A percentile compares a stretch with the other conserved stretches of the same genome.
phyloP scores from a whole-genome alignment of 2,888 invertebrate genomes.

The Melanostoma mellinum region DNA sequence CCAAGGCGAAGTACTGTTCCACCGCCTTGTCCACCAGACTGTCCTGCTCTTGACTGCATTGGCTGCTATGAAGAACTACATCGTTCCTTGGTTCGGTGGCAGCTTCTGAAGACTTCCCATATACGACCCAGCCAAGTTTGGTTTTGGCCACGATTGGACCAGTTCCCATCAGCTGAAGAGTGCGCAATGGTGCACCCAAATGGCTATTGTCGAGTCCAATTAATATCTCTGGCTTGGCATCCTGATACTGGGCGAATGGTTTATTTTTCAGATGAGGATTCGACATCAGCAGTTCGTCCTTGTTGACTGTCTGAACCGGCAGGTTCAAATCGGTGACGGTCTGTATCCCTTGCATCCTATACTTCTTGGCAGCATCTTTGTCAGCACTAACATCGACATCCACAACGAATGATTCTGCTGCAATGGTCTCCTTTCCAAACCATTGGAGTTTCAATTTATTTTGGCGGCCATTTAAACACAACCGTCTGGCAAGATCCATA shows the following conservation, averaged over 20 bases:
- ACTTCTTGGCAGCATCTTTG: constrained; percentile 14
- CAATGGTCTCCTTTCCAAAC: constrained; percentile 46
- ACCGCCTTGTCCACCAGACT: constrained; percentile 35
- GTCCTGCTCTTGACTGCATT: constrained; percentile 24
- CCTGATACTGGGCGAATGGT: constrained; percentile 12
- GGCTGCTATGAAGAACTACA: constrained; percentile 20
- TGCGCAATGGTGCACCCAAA: constrained; percentile 26
- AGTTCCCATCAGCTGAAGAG: neutral
- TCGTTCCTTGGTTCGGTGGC: constrained; percentile 3
- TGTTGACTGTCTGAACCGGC: constrained; percentile 45
- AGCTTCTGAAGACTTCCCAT: constrained; percentile 4
- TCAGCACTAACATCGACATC: constrained; percentile 34
- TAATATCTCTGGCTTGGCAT: constrained; percentile 21
- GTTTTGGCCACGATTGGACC: constrained; percentile 9
- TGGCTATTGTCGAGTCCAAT: constrained; percentile 26
- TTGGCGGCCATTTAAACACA: neutral
- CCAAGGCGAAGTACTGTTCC: constrained; percentile 50
- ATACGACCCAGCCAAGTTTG: constrained; percentile 18
- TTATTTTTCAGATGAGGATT: constrained; percentile 2
- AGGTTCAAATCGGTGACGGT: constrained; percentile 53
- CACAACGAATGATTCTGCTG: constrained; percentile 31
- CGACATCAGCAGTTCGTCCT: constrained; percentile 34
- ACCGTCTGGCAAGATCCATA: constrained; percentile 9
- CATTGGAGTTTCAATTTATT: constrained; percentile 57
- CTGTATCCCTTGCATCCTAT: constrained; percentile 33